Percentiles rank a stretch among this genome's conserved stretches.
Conservation (phyloP, 2,113 vertebrate species). For the Thunnus thynnus region DNA sequence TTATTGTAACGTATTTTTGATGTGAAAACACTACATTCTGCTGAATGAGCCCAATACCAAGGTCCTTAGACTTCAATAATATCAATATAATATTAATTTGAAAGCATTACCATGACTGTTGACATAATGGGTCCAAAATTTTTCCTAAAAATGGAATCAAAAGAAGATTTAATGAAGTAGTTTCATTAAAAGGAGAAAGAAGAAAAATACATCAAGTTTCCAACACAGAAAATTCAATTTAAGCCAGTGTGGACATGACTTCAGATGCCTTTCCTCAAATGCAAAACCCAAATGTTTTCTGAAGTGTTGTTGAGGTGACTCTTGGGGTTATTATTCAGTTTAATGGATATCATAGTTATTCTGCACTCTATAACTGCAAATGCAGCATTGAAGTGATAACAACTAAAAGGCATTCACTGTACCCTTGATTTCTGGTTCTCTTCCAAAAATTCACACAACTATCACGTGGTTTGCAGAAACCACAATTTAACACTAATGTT, state of each 20-base stretch:
- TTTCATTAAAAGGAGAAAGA: neutral
- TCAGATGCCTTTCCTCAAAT: neutral
- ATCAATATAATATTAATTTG: neutral
- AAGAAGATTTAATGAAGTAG: neutral
- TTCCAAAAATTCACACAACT: neutral
- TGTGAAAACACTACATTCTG: neutral
- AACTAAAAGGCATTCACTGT: neutral
- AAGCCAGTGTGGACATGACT: neutral
- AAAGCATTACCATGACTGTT: conserved; percentile 67
- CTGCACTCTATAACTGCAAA: neutral
- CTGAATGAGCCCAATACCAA: neutral
- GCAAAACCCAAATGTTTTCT: neutral
- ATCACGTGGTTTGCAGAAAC: too few relatives aligned
- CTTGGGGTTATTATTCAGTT: neutral
- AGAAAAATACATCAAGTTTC: neutral
- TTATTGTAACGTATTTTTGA: neutral
- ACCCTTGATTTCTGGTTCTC: too few relatives aligned
- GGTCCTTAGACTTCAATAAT: neutral
- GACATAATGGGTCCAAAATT: conserved; percentile 67
- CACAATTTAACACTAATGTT: too few relatives aligned
- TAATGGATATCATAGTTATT: neutral
- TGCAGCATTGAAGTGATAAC: neutral
- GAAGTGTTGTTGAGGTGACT: neutral
- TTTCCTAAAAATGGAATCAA: conserved; percentile 51
- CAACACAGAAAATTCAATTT: neutral